Evolutionary conservation across 2,888 invertebrate genomes (phyloP), one percentile per base, ranked within the genome.

Genomic region (Calameuta pallipes): DNA sequence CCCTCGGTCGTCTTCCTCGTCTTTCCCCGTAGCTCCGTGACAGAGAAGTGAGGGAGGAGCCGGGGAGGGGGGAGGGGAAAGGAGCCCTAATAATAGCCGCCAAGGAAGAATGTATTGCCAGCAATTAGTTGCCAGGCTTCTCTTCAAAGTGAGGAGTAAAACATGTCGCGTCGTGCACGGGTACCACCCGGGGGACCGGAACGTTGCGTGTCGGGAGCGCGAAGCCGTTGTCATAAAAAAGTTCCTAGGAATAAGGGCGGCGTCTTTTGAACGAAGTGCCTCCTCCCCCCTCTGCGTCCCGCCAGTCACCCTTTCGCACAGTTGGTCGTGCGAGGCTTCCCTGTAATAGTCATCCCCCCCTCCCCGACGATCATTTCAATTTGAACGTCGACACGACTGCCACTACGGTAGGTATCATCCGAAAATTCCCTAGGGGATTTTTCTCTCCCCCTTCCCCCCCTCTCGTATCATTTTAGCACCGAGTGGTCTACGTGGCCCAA

Each of bases 111-210:
- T 74, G 74, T 74, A 74, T 74, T 37, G 74, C 74, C 74, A 74
- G 74, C 74, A 74, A 74, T 74, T 74, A 74, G 74, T 74, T 74
- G 74, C 74, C 37, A 34, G 74, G 30, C 37, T 74, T 34, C 71
- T 74, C 74, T 74, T 74, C 74, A 74, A 74, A 74, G 74, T 30
- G 37, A 74, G 36, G 37, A 74, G 30, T 30, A 34, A 74, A 37
- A 23, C 74, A 35, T 74, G 74, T 74, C 71, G 33, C 71, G 33
- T 71, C 71, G 4, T 34, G 71, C 71, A 13, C 71, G 33, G 15
- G 31, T 71, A 31, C 71, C 71, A 71, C 71, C 71, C 33, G 71
- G 71, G 71, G 34, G 56, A 56, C 23, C 56, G 56, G 56, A 56
- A 56, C 56, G 56, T 23, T 23, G 56, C 23, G 56, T 4, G 41